Evolutionary conservation across 2,797 vertebrate genomes (phyloP).

Genomic region (Lacerta agilis): DNA sequence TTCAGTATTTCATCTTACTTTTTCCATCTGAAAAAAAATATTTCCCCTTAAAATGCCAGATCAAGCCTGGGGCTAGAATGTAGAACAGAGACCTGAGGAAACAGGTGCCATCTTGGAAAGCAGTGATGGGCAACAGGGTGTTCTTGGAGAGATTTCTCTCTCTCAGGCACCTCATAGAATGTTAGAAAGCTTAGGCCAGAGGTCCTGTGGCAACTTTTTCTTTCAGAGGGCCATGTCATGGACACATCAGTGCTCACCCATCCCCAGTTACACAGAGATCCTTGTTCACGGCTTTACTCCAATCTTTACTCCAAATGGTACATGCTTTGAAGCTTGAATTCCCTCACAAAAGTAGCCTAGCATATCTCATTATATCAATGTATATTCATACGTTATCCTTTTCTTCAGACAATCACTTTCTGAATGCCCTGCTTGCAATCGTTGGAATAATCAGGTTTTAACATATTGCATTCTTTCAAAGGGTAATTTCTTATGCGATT

Average conservation of each 20-base stretch:
- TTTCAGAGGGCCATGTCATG: no score
- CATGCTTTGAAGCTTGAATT: neutral
- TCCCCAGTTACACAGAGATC: neutral
- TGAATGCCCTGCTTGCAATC: neutral
- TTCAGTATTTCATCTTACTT: neutral
- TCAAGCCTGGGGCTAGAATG: neutral
- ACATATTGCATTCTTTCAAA: neutral
- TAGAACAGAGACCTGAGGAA: neutral
- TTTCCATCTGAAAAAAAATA: neutral
- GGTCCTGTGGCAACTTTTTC: no score
- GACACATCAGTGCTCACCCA: neutral
- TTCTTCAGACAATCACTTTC: slow-evolving; percentile 2
- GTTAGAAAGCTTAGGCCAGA: no score
- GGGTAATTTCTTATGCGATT: slow-evolving; percentile 1
- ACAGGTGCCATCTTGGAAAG: neutral
- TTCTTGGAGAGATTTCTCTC: neutral
- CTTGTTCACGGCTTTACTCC: neutral
- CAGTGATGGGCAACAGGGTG: neutral
- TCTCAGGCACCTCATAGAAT: neutral
- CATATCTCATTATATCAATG: slow-evolving; percentile 9
- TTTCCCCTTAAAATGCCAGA: neutral
- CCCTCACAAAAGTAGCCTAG: neutral
- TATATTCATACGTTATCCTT: neutral
- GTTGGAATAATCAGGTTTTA: slow-evolving; percentile 23
- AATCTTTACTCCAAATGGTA: neutral